These are phyloP conservation scores for Andrena haemorrhoa DNA, from an alignment of 2,888 invertebrate species.

Conservation along the genomic window DNA sequence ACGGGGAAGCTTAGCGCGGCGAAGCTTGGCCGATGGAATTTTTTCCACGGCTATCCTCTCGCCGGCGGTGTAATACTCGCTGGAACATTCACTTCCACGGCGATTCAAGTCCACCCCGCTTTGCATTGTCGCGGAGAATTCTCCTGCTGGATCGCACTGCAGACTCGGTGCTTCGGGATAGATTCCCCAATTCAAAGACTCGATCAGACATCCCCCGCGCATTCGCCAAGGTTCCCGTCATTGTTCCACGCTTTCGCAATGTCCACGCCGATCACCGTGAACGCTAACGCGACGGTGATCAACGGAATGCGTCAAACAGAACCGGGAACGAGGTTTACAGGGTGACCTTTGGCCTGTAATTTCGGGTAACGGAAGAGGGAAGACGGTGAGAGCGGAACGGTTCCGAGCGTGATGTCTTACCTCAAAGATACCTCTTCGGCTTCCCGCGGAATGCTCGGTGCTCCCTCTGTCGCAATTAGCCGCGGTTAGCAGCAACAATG, in stretches of 20 bases:
- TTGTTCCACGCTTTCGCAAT: not conserved
- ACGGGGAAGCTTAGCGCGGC: not conserved
- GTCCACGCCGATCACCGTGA: no score
- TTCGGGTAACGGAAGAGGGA: not conserved
- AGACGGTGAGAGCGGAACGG: not conserved
- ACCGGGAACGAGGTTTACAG: not conserved
- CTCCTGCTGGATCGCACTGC: not conserved
- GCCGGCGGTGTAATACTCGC: not conserved
- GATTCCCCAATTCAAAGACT: not conserved
- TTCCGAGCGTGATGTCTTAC: constrained; percentile 24
- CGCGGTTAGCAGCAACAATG: constrained; percentile 58
- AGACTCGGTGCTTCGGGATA: no score
- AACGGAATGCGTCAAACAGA: constrained; percentile 8
- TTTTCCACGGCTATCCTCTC: constrained; percentile 12
- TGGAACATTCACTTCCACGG: not conserved
- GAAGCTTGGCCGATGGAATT: constrained; percentile 32
- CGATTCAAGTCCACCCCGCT: constrained; percentile 11
- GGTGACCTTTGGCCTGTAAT: not conserved
- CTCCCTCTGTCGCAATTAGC: constrained; percentile 62
- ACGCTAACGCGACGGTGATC: not conserved
- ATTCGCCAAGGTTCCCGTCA: not conserved
- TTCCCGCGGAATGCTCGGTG: constrained; percentile 5
- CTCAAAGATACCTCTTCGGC: constrained; percentile 33
- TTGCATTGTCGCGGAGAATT: not conserved
- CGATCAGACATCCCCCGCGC: no score